A percentile compares a stretch with the other conserved stretches of the same genome.
These are phyloP conservation scores for Halocaridina rubra DNA, from an alignment of 2,888 invertebrate species.

Conservation along the genomic window DNA sequence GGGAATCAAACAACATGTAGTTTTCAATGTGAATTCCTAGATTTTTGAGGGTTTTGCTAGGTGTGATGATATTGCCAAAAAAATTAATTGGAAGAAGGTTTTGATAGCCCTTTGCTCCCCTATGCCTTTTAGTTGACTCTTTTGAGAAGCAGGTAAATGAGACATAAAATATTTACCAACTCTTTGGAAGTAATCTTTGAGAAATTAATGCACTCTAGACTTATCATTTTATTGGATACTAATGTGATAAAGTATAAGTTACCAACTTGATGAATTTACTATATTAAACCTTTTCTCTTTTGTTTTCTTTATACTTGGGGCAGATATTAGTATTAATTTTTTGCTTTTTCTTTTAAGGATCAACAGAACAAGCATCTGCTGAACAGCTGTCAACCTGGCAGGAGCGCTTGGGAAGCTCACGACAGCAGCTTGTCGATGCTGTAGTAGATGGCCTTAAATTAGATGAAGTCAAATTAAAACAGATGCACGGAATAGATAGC, in stretches of 20 bases:
- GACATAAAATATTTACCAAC: too few species aligned
- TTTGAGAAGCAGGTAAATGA: too few species aligned
- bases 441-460: slow-evolving; percentile 39
- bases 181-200: not conserved
- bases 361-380: slow-evolving; percentile 42
- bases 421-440: slow-evolving; percentile 75
- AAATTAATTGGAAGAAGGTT: too few species aligned
- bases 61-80: too few species aligned
- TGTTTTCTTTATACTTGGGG: not conserved
- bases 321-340: too few species aligned
- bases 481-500: not conserved
- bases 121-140: too few species aligned
- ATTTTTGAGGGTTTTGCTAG: too few species aligned
- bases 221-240: not conserved
- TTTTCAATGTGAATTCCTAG: too few species aligned
- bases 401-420: slow-evolving; percentile 82
- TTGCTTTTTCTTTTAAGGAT: too few species aligned
- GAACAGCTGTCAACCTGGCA: slow-evolving; percentile 72
- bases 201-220: not conserved
- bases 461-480: not conserved
- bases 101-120: too few species aligned
- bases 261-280: not conserved
- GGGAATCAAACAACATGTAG: too few species aligned
- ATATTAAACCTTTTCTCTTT: not conserved
- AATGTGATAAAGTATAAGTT: not conserved